These are phyloP conservation scores for Chirona hameri DNA, from an alignment of 2,888 invertebrate genomes.

Conservation along the genomic window DNA sequence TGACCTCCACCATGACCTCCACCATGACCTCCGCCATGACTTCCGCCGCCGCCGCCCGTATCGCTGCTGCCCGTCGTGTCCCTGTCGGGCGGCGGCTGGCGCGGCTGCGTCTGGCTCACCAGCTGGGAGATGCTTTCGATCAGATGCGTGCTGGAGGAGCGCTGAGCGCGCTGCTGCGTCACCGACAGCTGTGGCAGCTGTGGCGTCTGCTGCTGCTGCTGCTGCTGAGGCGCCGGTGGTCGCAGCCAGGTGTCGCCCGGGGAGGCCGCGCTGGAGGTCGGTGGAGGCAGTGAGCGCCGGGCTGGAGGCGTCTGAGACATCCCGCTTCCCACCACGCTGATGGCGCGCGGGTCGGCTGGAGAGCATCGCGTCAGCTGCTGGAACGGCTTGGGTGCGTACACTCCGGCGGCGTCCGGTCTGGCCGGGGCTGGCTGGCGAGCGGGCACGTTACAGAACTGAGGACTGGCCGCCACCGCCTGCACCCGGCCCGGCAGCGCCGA, in stretches of 20 bases:
- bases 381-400: constrained; percentile 5
- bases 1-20: too few relatives aligned
- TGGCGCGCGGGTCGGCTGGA: background rate
- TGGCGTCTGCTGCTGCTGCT: background rate
- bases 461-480: background rate
- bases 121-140: constrained; percentile 6
- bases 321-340: constrained; percentile 11
- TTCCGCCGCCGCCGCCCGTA: background rate
- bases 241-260: background rate
- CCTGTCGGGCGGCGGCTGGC: background rate
- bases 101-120: background rate
- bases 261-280: background rate
- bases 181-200: background rate
- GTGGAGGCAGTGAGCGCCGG: background rate
- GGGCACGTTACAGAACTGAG: background rate
- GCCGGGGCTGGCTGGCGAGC: background rate
- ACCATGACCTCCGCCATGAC: too few relatives aligned
- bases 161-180: background rate
- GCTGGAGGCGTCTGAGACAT: background rate
- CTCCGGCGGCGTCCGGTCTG: background rate
- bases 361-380: background rate
- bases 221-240: background rate
- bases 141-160: background rate
- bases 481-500: background rate
- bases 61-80: background rate